Percentiles rank a stretch among this genome's conserved stretches.
Evolutionary conservation across 2,888 invertebrate genomes (phyloP).

Genomic region (Drosophila sordidula): DNA sequence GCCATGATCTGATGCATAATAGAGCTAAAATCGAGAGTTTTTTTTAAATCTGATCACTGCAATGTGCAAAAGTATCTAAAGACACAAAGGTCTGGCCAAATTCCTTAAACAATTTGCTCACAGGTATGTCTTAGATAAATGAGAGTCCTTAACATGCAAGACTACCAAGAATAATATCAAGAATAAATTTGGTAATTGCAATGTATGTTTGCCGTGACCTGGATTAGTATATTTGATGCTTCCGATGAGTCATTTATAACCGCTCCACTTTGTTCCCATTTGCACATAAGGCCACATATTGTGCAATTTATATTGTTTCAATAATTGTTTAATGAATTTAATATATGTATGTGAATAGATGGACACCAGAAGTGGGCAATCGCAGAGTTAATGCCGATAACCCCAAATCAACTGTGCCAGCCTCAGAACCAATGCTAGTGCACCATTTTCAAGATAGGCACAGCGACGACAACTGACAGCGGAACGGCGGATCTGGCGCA

Average conservation of each 20-base stretch:
- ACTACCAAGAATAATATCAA: no score
- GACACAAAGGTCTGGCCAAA: no score
- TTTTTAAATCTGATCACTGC: no score
- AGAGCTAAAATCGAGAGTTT: no score
- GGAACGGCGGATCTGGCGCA: not conserved
- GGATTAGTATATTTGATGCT: not conserved
- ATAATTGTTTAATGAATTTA: conserved; percentile 22
- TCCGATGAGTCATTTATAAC: not conserved
- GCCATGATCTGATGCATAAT: no score
- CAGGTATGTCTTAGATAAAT: no score
- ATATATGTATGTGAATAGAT: conserved; percentile 7
- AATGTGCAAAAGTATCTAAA: no score
- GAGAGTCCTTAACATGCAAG: no score
- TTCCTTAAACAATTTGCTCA: no score
- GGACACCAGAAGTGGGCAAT: conserved; percentile 21
- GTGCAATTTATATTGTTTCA: conserved; percentile 7
- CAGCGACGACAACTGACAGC: conserved; percentile 7
- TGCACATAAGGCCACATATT: conserved; percentile 1
- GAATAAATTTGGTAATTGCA: no score
- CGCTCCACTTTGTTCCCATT: not conserved
- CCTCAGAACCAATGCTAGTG: conserved; percentile 18
- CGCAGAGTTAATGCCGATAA: conserved; percentile 33
- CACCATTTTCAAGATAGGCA: conserved; percentile 28
- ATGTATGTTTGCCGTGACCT: no score
- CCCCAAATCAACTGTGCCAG: conserved; percentile 26